Base-by-base conservation (phyloP, 2,797 vertebrate species). In the Sparidentex hasta region DNA sequence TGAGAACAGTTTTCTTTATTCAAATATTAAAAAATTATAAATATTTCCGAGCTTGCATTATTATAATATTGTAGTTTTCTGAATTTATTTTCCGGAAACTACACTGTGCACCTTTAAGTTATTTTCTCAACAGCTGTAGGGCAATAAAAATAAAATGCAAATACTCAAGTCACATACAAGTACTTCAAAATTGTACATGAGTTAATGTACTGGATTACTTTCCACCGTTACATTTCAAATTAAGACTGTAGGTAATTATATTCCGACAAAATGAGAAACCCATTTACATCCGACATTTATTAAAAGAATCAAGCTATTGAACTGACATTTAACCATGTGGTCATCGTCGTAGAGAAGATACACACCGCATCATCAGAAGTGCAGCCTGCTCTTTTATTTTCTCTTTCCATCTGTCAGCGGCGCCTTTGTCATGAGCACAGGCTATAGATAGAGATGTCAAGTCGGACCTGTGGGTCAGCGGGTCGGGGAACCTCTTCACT, bases 371-470 rank as follows among this genome's bases (percentile, higher is more conserved):
- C 88, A 66, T 78, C 71, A 78, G 69, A 46, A 74, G 82, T 52
- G 76, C 54, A 65, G 82, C 43, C 76, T 79, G 87, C 87, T 87
- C 87, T 90, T 92, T 91, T 88, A 81, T 90, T 87, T 65, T 62
- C 80, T 70, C 79, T 64, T 29, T 85, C 82, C 79, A 76, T 90
- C 84, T 91, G 87, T 92, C 92, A 91, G 83, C 48, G 47, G 61
- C 18, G 79, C 80, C 82, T 87, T 90, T 90, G 87, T 92, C 90
- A 87, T 71, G 63, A 78, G 63, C 74, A 58, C 81, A 67, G 82
- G 85, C 91, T 92, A 88, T 92, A 94, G 92, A 95, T 94, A 93
- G 92, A 94, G 93, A 88, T 92, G 93, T 95, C 95, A 95, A 92
- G 80, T 64, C 47, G 83, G 88, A 93, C 89, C 77, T 72, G 75